phyloP scores from a whole-genome alignment of 2,888 invertebrate species.

The Lissocephala sabroskyi region DNA sequence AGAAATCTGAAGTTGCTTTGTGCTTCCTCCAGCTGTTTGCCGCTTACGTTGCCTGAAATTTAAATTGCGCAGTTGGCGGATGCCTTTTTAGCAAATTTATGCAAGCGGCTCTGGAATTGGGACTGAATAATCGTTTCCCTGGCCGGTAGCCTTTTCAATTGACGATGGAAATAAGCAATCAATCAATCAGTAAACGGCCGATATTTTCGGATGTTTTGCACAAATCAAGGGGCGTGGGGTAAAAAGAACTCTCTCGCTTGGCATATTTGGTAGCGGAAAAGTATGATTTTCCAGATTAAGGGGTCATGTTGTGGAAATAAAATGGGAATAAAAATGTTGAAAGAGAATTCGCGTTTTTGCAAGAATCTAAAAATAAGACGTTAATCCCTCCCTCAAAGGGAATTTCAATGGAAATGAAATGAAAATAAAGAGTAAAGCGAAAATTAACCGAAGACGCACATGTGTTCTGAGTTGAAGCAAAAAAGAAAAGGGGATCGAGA shows the following conservation, averaged over 20 bases:
- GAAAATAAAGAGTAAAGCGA: slow-evolving; percentile 30
- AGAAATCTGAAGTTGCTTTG: no score
- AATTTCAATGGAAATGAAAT: slow-evolving; percentile 35
- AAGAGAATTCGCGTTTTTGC: slow-evolving; percentile 32
- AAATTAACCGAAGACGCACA: no score
- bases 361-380: slow-evolving; percentile 50
- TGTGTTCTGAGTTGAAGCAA: no score
- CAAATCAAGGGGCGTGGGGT: no score
- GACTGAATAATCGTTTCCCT: no score
- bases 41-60: slow-evolving; percentile 58
- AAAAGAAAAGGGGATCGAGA: no score
- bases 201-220: no score
- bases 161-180: slow-evolving; percentile 38
- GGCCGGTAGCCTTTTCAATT: slow-evolving; percentile 21
- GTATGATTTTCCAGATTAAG: no score
- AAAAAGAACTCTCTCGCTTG: no score
- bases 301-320: slow-evolving; percentile 2
- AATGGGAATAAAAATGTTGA: background rate
- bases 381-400: slow-evolving; percentile 13
- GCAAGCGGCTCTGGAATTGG: no score
- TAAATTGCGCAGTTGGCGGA: slow-evolving; percentile 55
- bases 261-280: no score
- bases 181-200: slow-evolving; percentile 53
- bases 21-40: no score
- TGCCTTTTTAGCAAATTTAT: slow-evolving; percentile 30